Conservation (phyloP, 2,888 invertebrate species). For the Eumacrocentrus americanus region DNA sequence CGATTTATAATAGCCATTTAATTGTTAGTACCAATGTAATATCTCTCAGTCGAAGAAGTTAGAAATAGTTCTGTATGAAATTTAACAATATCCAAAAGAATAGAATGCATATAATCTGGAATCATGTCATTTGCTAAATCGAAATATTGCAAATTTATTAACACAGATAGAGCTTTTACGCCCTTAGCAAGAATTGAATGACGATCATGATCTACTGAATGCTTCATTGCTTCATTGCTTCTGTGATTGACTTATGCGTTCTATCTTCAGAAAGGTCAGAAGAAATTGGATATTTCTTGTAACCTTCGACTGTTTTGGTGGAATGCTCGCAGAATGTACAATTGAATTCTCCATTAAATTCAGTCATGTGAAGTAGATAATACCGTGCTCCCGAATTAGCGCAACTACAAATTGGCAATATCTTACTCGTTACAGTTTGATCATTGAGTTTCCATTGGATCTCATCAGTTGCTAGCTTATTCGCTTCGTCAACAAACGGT, state of each 20-base stretch:
- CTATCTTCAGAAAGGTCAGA: no score
- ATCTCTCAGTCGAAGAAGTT: slow-evolving; percentile 1
- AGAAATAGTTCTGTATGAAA: slow-evolving; percentile 13
- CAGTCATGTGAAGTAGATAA: no score
- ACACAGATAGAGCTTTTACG: slow-evolving; percentile 21
- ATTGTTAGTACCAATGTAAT: slow-evolving; percentile 24
- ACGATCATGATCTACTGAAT: not conserved
- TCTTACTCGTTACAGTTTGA: no score
- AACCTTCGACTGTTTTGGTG: no score
- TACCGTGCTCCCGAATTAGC: no score
- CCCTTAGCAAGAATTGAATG: not conserved
- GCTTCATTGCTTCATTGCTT: not conserved
- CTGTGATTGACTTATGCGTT: not conserved
- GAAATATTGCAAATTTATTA: slow-evolving; percentile 28
- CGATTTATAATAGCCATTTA: slow-evolving; percentile 17
- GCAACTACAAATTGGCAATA: no score
- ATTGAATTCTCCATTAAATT: no score
- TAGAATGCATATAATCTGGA: slow-evolving; percentile 21
- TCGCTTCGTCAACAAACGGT: no score
- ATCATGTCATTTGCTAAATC: slow-evolving; percentile 20
- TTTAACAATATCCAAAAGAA: slow-evolving; percentile 17
- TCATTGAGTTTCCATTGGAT: no score
- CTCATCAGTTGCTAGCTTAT: no score
- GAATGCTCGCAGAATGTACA: no score
- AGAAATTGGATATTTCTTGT: no score